Conservation (phyloP, 2,113 vertebrate species). For the Peromyscus maniculatus region DNA sequence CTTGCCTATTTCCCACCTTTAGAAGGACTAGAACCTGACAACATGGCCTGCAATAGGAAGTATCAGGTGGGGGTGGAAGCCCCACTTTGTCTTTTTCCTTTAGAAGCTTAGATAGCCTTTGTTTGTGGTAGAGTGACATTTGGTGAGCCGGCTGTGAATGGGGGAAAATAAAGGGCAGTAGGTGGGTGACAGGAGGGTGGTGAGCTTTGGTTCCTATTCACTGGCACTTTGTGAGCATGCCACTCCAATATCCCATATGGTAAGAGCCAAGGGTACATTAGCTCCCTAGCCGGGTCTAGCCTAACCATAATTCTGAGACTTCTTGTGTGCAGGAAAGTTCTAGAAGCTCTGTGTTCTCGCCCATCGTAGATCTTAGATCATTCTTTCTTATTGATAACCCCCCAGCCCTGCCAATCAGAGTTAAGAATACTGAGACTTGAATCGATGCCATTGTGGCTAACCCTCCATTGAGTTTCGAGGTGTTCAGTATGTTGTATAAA, state of each 20-base stretch:
- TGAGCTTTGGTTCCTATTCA: not conserved
- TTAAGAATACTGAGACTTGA: not conserved
- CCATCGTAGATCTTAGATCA: not conserved
- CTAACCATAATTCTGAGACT: not conserved
- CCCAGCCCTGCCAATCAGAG: not conserved
- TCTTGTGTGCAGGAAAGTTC: not conserved
- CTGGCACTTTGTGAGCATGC: not conserved
- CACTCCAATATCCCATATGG: not conserved
- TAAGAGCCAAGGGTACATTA: not conserved
- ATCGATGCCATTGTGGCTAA: not conserved
- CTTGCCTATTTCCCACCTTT: not conserved
- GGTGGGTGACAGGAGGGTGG: fast-evolving
- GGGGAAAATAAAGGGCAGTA: not conserved
- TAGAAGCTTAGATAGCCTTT: not conserved
- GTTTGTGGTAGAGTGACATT: not conserved
- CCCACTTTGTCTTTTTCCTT: not conserved
- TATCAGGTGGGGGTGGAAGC: not conserved
- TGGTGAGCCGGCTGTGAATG: not conserved
- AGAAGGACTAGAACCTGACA: no score
- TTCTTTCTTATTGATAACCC: not conserved
- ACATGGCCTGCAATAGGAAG: not conserved
- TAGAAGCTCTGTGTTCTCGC: conserved; percentile 26
- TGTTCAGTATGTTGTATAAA: not conserved
- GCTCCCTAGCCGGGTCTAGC: no score
- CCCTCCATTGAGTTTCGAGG: not conserved